Conservation (phyloP, 2,888 invertebrate genomes). For the Hofmannophila pseudospretella region DNA sequence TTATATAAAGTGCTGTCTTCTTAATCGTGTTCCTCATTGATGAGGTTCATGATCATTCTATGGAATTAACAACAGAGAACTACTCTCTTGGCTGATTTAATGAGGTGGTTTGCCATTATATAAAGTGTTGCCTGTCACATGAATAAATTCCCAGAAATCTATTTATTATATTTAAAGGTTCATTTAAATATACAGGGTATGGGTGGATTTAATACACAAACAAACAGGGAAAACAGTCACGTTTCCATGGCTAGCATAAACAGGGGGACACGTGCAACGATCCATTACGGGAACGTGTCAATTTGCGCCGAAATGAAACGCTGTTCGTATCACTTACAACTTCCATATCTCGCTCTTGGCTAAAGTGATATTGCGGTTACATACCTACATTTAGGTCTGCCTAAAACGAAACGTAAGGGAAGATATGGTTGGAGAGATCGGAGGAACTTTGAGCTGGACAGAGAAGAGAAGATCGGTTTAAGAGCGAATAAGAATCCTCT, state of each 20-base stretch:
- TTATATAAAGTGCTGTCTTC: no score
- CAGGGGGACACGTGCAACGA: conserved; percentile 2
- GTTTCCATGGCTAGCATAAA: conserved; percentile 2
- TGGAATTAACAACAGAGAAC: no score
- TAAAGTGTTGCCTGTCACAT: no score
- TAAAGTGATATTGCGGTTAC: not conserved
- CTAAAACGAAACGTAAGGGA: not conserved
- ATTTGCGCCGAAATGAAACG: conserved; percentile 1
- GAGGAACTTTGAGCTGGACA: no score
- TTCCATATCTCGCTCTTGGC: not conserved
- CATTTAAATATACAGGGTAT: not conserved
- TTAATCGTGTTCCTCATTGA: no score
- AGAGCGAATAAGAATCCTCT: no score
- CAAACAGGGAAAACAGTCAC: conserved; percentile 7
- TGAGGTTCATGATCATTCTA: no score
- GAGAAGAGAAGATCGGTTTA: no score
- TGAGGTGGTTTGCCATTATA: no score
- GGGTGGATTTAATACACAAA: conserved; percentile 4
- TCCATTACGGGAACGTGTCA: not conserved
- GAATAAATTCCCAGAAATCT: not conserved
- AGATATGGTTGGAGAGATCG: not conserved
- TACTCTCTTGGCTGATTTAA: no score
- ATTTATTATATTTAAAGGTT: not conserved
- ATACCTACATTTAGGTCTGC: no score
- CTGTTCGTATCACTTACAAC: not conserved